These are phyloP conservation scores for Limnephilus rhombicus DNA, from an alignment of 2,888 invertebrate genomes.

Conservation along the genomic window DNA sequence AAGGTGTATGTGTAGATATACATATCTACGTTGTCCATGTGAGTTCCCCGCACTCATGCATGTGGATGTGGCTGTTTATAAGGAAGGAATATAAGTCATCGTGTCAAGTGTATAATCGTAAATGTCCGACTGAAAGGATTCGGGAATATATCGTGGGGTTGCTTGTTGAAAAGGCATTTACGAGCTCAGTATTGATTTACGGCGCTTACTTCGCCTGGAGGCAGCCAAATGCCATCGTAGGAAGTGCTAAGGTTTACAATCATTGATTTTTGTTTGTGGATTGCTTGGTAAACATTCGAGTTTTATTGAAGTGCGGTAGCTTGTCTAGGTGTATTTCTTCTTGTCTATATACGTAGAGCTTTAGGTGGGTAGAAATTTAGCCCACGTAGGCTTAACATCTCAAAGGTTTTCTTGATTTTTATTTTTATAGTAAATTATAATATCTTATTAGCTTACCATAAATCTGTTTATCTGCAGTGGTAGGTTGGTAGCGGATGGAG, in stretches of 20 bases:
- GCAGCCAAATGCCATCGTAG: not conserved
- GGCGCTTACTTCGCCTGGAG: not conserved
- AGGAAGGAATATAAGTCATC: constrained; percentile 54
- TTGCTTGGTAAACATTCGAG: not conserved
- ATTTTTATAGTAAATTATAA: not conserved
- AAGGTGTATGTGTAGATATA: not conserved
- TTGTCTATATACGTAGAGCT: not conserved
- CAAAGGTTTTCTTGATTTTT: no score
- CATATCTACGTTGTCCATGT: not conserved
- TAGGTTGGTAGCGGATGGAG: not conserved
- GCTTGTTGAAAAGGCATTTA: constrained; percentile 53
- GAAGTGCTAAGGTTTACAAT: constrained; percentile 2
- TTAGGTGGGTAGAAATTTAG: not conserved
- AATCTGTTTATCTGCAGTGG: not conserved
- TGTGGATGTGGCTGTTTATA: constrained; percentile 30
- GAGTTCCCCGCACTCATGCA: not conserved
- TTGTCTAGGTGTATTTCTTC: not conserved
- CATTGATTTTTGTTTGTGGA: not conserved
- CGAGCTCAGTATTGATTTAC: constrained; percentile 48
- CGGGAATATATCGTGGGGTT: constrained; percentile 46
- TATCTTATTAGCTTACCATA: not conserved
- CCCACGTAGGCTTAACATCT: not conserved
- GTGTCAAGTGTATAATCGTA: constrained; percentile 58
- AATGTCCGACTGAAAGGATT: constrained; percentile 55
- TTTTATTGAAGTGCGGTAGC: not conserved